These are phyloP conservation scores for Ahaetulla prasina DNA, from an alignment of 2,113 vertebrate genomes.

Conservation along the genomic window DNA sequence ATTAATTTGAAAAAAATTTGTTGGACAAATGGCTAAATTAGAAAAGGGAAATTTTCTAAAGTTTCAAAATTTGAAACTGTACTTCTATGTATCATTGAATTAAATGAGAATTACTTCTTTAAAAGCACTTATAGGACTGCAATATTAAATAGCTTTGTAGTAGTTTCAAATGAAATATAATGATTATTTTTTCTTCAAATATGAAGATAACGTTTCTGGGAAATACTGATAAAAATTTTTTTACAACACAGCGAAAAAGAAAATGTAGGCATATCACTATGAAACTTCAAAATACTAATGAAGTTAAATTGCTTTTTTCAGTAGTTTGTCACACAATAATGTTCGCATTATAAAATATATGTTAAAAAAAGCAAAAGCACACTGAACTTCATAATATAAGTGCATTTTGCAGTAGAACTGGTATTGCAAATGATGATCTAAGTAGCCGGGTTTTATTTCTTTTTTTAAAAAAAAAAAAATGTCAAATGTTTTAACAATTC, in stretches of 20 bases:
- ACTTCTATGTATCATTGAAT: background rate
- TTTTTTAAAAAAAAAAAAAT: conserved; percentile 12
- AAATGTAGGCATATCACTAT: conserved; percentile 80
- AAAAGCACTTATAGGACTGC: background rate
- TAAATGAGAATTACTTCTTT: background rate
- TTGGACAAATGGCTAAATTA: background rate
- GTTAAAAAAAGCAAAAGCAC: conserved; percentile 70
- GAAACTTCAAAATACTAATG: conserved; percentile 80
- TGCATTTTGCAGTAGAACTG: conserved; percentile 64
- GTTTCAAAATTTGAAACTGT: background rate
- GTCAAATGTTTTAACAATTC: conserved; percentile 51
- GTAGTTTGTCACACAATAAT: conserved; percentile 63
- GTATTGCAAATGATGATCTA: conserved; percentile 66
- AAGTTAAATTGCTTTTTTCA: conserved; percentile 70
- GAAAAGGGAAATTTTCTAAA: conserved; percentile 28
- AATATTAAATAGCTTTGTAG: background rate
- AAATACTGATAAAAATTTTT: conserved; percentile 79
- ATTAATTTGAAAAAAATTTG: conserved; percentile 25
- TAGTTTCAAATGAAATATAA: conserved; percentile 28
- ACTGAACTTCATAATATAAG: conserved; percentile 61
- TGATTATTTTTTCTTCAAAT: conserved; percentile 46
- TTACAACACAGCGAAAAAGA: conserved; percentile 79
- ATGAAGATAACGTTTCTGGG: conserved; percentile 72
- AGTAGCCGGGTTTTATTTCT: conserved; percentile 45
- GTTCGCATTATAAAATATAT: conserved; percentile 70